Conservation (phyloP, 2,113 vertebrate genomes). For the Eulacestoma nigropectus region DNA sequence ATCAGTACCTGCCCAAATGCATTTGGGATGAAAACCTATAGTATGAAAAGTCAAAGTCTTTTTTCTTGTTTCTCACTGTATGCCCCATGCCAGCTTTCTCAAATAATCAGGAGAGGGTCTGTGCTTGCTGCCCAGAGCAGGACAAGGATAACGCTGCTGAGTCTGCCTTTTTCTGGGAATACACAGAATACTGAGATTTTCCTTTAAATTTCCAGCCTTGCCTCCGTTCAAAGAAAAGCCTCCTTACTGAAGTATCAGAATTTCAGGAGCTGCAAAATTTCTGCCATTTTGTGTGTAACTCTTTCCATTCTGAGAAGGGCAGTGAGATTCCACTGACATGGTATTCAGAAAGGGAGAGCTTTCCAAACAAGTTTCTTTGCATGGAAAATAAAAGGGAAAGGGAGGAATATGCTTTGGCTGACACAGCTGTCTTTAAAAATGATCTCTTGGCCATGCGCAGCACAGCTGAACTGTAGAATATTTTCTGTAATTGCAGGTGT, state of each 20-base stretch:
- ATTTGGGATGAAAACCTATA: neutral
- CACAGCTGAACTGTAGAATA: neutral
- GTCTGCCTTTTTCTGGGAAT: neutral
- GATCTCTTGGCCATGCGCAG: neutral
- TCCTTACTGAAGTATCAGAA: neutral
- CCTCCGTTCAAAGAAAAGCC: neutral
- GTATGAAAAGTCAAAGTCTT: neutral
- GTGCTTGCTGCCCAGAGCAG: neutral
- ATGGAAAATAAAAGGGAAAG: neutral
- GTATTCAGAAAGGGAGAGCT: neutral
- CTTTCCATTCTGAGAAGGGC: accelerated
- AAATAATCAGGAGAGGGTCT: neutral
- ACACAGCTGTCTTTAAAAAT: neutral
- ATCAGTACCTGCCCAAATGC: neutral
- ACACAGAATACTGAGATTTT: neutral
- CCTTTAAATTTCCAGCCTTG: neutral
- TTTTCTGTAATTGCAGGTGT: neutral
- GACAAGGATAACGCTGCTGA: neutral
- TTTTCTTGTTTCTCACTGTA: neutral
- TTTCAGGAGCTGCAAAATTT: neutral
- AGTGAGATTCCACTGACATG: neutral
- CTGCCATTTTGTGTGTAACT: neutral
- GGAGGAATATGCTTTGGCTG: neutral
- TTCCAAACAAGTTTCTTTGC: neutral
- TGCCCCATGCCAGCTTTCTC: neutral